Base-by-base conservation (phyloP, 2,113 vertebrate species). In the Lepus europaeus region DNA sequence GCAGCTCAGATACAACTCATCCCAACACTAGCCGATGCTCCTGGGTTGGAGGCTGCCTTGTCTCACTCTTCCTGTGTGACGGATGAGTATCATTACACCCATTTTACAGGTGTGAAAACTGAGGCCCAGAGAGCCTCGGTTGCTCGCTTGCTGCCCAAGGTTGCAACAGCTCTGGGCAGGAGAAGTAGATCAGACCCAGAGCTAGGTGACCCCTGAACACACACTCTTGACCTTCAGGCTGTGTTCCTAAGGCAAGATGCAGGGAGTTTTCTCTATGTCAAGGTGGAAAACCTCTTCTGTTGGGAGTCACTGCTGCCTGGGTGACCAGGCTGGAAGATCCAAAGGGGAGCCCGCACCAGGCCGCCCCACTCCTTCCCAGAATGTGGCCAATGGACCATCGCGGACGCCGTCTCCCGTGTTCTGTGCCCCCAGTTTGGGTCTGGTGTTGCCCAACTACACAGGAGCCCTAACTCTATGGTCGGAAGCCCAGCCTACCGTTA, bases 21-120 rank as follows among this genome's bases (percentile, higher is more conserved):
- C 11, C 0, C 3, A 17, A 14, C 0, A 2, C 77, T 6, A 17
- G 39, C 49, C 77, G 4, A 3, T 6, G 0, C 19, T 59, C 56
- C 56, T 19, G 56, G 14, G 56, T 59, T 1, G 19, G 56, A 16
- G 56, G 2, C 19, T 59, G 13, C 56, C 56, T 20, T 59, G 19
- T 17, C 61, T 20, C 23, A 8, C 4, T 63, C 63, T 56, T 63
- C 45, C 64, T 22, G 27, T 0, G 0, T 5, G 1, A 27, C 12
- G 14, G 5, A 23, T 23, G 45, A 45, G 45, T 6, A 8, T 16
- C n/a, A 6, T 56, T 17, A 9, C 10, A 53, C 82, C 73, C 63
- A 49, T n/a, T 80, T 84, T 9, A 80, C 20, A 84, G 87, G 61
- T 20, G n/a, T 51, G 72, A 56, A 87, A 39, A 64, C 20, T 2